Percentiles rank a stretch among this genome's conserved stretches.
Conservation (phyloP, 2,888 invertebrate species). For the Lysandra bellargus region DNA sequence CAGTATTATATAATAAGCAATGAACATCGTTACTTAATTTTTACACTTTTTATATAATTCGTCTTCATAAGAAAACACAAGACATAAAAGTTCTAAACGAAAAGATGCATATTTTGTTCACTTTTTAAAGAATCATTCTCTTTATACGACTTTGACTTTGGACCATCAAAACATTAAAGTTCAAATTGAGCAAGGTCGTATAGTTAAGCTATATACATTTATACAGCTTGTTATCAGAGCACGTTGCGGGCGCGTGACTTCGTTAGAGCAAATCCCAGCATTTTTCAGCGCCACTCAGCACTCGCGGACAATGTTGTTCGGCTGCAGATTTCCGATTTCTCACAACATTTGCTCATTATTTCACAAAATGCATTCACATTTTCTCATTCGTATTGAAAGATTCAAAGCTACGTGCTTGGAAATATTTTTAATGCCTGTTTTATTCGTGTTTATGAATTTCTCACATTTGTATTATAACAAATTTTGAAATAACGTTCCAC, state of each 20-base stretch:
- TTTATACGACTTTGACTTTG: no score
- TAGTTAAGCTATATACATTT: background rate
- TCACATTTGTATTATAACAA: background rate
- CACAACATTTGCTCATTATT: constrained; percentile 16
- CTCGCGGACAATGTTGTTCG: constrained; percentile 16
- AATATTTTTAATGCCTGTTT: background rate
- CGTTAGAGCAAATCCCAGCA: constrained; percentile 32
- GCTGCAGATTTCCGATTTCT: background rate
- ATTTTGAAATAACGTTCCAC: background rate
- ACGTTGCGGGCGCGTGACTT: constrained; percentile 31
- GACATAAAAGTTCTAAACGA: no score
- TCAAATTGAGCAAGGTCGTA: background rate
- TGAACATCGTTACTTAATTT: no score
- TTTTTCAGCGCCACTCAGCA: constrained; percentile 18
- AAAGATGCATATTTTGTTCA: no score
- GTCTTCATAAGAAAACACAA: no score
- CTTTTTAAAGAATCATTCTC: no score
- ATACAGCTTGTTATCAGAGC: constrained; percentile 24
- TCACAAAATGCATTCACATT: constrained; percentile 6
- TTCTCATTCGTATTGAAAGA: background rate
- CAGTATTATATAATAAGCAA: no score
- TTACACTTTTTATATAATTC: no score
- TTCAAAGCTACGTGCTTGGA: constrained; percentile 1
- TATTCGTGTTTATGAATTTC: background rate
- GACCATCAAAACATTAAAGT: background rate